Percentiles rank a stretch among this genome's conserved stretches.
Conservation (phyloP, 2,797 vertebrate genomes). For the Lindbergichthys nudifrons region DNA sequence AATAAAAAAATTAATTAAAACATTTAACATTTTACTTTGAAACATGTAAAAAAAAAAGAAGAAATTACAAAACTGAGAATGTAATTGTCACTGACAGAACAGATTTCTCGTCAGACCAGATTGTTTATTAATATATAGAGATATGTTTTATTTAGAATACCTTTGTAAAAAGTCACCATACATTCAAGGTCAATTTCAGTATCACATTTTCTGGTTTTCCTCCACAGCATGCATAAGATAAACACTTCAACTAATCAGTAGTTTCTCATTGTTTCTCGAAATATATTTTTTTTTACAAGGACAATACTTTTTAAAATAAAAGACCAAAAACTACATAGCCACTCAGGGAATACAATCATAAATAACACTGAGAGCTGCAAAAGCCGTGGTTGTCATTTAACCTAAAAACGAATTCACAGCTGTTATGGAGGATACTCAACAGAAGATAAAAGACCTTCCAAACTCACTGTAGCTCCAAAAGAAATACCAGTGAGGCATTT, state of each 20-base stretch:
- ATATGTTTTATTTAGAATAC: conserved; percentile 88
- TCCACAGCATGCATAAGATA: conserved; percentile 88
- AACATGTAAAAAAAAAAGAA: conserved; percentile 10
- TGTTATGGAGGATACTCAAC: conserved; percentile 54
- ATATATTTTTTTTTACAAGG: conserved; percentile 76
- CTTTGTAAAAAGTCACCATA: conserved; percentile 91
- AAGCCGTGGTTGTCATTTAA: conserved; percentile 58
- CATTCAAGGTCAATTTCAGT: conserved; percentile 87
- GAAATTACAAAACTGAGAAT: conserved; percentile 44
- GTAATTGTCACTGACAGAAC: conserved; percentile 69
- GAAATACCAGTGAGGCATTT: conserved; percentile 30
- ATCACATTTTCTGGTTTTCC: conserved; percentile 83
- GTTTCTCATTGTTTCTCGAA: conserved; percentile 76
- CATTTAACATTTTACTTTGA: conserved; percentile 8
- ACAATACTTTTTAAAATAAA: conserved; percentile 70
- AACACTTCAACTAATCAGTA: conserved; percentile 77
- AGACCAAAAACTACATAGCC: conserved; percentile 80
- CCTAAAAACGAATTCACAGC: conserved; percentile 69
- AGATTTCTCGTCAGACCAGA: conserved; percentile 83
- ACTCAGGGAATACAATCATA: conserved; percentile 81
- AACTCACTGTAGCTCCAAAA: conserved; percentile 39
- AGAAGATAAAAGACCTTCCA: conserved; percentile 39
- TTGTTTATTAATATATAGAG: conserved; percentile 90
- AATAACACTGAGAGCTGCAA: conserved; percentile 76
- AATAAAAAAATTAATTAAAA: conserved; percentile 18